These are phyloP conservation scores for Falco biarmicus DNA, from an alignment of 2,797 vertebrate species.

Conservation along the genomic window DNA sequence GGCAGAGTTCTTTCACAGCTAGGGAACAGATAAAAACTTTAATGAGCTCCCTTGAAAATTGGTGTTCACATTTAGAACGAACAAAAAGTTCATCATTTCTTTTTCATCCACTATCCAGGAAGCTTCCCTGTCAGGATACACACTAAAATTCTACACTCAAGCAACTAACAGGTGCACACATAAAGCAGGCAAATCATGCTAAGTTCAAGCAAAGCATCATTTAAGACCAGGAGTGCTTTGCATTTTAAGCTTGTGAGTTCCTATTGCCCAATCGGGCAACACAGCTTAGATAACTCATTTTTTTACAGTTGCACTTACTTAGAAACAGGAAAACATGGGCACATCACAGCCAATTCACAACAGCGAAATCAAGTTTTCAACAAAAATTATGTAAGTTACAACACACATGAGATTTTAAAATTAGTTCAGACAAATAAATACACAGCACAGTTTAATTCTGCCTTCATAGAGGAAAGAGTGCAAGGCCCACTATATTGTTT, in stretches of 20 bases:
- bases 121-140: constrained; percentile 13
- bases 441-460: neutral
- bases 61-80: constrained; percentile 63
- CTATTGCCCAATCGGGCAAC: neutral
- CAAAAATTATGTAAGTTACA: neutral
- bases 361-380: neutral
- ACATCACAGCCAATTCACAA: neutral
- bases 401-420: neutral
- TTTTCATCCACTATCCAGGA: constrained; percentile 56
- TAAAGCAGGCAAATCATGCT: neutral
- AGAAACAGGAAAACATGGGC: neutral
- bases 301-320: neutral
- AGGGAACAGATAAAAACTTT: constrained; percentile 79
- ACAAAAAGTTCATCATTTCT: constrained; percentile 66
- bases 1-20: constrained; percentile 69
- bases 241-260: neutral
- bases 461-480: neutral
- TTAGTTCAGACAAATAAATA: neutral
- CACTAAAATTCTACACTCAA: neutral
- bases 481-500: neutral
- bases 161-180: neutral
- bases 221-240: neutral
- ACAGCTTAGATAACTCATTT: neutral
- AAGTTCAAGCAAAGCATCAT: neutral
- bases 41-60: constrained; percentile 86